Evolutionary conservation across 2,113 vertebrate species (phyloP), one percentile per base, ranked within the genome.

Genomic region (Neoarius graeffei): DNA sequence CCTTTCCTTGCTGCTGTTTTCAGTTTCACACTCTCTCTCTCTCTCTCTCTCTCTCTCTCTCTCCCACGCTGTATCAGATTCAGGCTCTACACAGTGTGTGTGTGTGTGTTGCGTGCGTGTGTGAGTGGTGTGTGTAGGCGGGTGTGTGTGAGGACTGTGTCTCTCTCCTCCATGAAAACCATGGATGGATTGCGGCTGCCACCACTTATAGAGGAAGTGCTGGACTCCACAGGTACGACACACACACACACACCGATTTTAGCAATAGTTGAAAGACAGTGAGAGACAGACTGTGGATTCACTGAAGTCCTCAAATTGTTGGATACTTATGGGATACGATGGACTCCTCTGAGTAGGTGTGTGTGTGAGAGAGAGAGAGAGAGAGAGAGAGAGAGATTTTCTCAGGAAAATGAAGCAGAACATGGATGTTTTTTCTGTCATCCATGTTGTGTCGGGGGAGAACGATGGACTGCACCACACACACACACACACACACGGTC

Each of bases 171-270:
- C 92, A n/a, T 87, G 90, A 57, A 88, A 91, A 89, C 86, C 90
- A 95, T 95, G 94, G 95, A 95, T 89, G 94, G 94, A 94, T 92
- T 95, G 93, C 93, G 94, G 64, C 93, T 94, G 89, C 95, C 95
- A 91, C 94, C 94, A 91, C 94, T 95, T 92, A 94, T 94, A 92
- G 94, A 94, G 90, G 94, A 95, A 91, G 92, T 92, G 89, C 57
- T 94, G 93, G 94, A 94, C 92, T 93, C 94, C 83, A 94, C 94
- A 95, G 95, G 94, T 95, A 89, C 17, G 23, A 83, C 54, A 76
- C 62, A 87, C 79, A 79, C 85, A 54, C 85, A 79, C 59, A 30
- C 48, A n/a, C 20, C 42, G 57, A 25, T 19, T 79, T 79, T 54
- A 27, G 50, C 54, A 59, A 30, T 81, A 35, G n/a, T 20, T 81